Conservation (phyloP, 2,113 vertebrate genomes). For the Lophotis ruficrista region DNA sequence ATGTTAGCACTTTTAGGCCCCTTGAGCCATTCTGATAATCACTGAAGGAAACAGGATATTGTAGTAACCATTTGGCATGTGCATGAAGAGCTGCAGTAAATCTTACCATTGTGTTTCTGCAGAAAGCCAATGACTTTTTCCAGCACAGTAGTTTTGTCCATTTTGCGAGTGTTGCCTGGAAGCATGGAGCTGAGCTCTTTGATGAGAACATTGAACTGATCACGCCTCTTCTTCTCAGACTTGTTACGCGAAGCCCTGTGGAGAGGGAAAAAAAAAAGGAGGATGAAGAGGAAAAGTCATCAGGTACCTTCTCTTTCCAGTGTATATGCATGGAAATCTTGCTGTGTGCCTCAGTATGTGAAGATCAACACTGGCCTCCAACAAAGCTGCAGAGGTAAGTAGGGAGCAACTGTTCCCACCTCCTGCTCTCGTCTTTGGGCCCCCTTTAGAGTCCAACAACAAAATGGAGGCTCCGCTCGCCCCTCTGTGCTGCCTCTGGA, state of each 20-base stretch:
- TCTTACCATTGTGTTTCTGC: conserved; percentile 85
- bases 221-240: conserved; percentile 85
- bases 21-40: background rate
- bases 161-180: conserved; percentile 81
- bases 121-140: conserved; percentile 84
- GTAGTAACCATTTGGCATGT: background rate
- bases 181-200: conserved; percentile 87
- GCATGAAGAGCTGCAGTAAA: background rate
- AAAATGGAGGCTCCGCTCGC: background rate
- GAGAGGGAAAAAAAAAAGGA: background rate
- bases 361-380: background rate
- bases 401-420: background rate
- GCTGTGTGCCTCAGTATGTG: background rate
- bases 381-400: background rate
- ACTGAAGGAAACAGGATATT: background rate
- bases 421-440: background rate
- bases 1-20: background rate
- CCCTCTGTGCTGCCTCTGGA: background rate
- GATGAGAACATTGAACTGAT: conserved; percentile 87
- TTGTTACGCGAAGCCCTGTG: conserved; percentile 84
- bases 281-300: background rate
- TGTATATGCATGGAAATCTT: background rate
- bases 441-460: background rate
- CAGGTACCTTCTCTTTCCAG: background rate
- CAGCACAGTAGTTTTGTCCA: conserved; percentile 86